Conservation (phyloP, 1,140 invertebrate species). For the Aphidius gifuensis region DNA sequence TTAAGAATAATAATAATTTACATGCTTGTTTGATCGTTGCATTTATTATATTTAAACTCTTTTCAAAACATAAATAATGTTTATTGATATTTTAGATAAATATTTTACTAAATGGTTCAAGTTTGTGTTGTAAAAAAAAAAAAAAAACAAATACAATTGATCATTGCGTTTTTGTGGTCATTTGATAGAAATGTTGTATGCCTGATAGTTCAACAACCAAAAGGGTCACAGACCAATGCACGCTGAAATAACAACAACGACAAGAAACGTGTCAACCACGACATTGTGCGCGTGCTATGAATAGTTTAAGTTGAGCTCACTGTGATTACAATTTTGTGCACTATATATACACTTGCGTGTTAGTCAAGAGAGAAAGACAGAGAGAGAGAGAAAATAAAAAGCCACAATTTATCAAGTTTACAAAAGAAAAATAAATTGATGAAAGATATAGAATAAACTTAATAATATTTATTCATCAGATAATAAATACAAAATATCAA, state of each 20-base stretch:
- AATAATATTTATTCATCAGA: too few relatives aligned
- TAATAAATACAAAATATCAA: too few relatives aligned
- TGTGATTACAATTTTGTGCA: constrained; percentile 34
- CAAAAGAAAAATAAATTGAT: neutral
- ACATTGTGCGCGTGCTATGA: constrained; percentile 42
- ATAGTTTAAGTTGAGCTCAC: constrained; percentile 41
- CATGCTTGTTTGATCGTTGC: too few relatives aligned
- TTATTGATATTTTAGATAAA: too few relatives aligned
- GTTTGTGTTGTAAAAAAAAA: too few relatives aligned
- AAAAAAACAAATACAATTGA: too few relatives aligned
- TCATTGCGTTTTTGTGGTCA: too few relatives aligned
- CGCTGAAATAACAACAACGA: neutral
- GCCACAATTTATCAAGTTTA: neutral
- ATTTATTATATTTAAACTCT: too few relatives aligned
- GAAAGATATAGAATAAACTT: neutral
- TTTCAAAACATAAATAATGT: too few relatives aligned
- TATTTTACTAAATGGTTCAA: too few relatives aligned
- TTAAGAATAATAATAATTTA: too few relatives aligned
- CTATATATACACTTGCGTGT: constrained; percentile 30
- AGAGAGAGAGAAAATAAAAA: constrained; percentile 6
- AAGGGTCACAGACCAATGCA: constrained; percentile 24
- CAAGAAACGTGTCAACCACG: constrained; percentile 36
- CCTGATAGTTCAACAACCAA: neutral
- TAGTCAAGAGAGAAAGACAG: neutral
- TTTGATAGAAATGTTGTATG: too few relatives aligned